A percentile compares a stretch with the other conserved stretches of the same genome.
Conservation (phyloP, 2,113 vertebrate species). For the Silurus meridionalis region DNA sequence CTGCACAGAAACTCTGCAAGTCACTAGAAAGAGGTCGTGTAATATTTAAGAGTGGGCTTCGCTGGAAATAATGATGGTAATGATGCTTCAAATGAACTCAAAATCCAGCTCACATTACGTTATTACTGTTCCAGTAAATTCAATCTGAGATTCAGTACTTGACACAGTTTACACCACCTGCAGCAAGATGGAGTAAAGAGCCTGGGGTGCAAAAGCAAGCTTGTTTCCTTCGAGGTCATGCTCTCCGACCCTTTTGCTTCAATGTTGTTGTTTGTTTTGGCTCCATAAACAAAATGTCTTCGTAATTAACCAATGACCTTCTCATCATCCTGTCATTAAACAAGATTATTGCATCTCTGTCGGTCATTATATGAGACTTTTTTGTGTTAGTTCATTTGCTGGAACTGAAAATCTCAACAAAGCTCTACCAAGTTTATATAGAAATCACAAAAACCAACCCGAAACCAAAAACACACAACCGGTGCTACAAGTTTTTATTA, state of each 20-base stretch:
- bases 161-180: not conserved
- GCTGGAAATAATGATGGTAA: not conserved
- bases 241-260: not conserved
- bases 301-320: constrained; percentile 3
- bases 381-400: not conserved
- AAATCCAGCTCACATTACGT: not conserved
- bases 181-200: not conserved
- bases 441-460: not conserved
- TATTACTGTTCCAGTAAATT: not conserved
- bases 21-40: not conserved
- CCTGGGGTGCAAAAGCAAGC: not conserved
- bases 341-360: not conserved
- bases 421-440: not conserved
- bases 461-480: not conserved
- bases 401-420: not conserved
- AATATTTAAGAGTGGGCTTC: not conserved
- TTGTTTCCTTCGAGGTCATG: not conserved
- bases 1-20: not conserved
- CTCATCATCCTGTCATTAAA: not conserved
- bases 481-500: not conserved
- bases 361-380: not conserved
- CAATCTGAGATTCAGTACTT: not conserved
- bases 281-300: not conserved
- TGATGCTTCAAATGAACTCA: not conserved
- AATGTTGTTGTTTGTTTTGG: not conserved